These are phyloP conservation scores for Hirtodrosophila cameraria DNA, from an alignment of 2,888 invertebrate species.

Conservation along the genomic window DNA sequence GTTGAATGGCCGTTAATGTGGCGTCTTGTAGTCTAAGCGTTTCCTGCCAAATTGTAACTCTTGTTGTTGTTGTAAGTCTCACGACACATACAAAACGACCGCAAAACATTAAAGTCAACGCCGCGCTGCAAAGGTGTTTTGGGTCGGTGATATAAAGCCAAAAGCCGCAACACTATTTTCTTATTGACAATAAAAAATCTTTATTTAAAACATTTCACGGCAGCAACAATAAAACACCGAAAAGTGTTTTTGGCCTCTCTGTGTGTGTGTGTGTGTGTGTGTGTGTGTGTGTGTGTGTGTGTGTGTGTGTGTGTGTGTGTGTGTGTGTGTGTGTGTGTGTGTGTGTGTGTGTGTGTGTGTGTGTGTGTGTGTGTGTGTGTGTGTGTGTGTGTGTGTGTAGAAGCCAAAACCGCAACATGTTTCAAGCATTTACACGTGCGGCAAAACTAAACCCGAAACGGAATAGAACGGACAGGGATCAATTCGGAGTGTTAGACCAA, in stretches of 20 bases:
- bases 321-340: too few species aligned
- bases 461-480: slow-evolving; percentile 47
- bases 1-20: slow-evolving; percentile 45
- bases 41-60: slow-evolving; percentile 52
- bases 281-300: too few species aligned
- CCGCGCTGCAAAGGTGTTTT: slow-evolving; percentile 30
- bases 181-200: slow-evolving; percentile 80
- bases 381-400: slow-evolving; percentile 31
- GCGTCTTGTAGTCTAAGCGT: slow-evolving; percentile 64
- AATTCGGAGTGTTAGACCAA: slow-evolving; percentile 24
- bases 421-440: slow-evolving; percentile 78
- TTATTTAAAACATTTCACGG: slow-evolving; percentile 80
- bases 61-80: slow-evolving; percentile 15
- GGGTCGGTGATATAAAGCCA: slow-evolving; percentile 59
- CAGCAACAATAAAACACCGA: slow-evolving; percentile 70
- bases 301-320: too few species aligned
- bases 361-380: too few species aligned
- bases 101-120: slow-evolving; percentile 69
- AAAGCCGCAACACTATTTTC: slow-evolving; percentile 76
- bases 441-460: slow-evolving; percentile 52
- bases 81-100: slow-evolving; percentile 54
- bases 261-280: too few species aligned
- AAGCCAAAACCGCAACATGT: slow-evolving; percentile 77
- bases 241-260: slow-evolving; percentile 48
- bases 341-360: too few species aligned